Base-by-base conservation (phyloP, 1,140 invertebrate genomes). In the Drosophila burlai region DNA sequence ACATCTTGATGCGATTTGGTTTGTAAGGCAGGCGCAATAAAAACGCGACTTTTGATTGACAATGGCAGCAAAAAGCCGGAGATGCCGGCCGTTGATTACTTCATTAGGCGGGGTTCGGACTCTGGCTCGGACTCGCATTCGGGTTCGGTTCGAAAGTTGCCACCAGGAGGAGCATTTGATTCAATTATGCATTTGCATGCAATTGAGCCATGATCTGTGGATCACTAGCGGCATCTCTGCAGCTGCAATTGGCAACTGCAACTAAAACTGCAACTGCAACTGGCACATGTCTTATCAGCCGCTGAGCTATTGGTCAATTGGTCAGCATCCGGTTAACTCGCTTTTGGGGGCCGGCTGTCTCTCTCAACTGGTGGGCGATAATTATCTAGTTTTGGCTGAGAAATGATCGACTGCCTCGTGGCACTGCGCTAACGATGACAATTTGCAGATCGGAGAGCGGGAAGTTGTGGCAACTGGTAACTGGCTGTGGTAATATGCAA, bases 1-100 rank as follows among this genome's bases (percentile, higher is more conserved):
- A 90, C 82, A 90, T 90, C 85, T 90, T 90, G 85, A 90, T 90
- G 85, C 81, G 76, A 90, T 90, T 90, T 90, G 74, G 78, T 89
- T 90, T 85, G 85, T 85, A 89, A 84, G 77, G 60, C 85, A 74
- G 77, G 55, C 73, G 76, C 84, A 89, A 87, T 87, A 87, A 87
- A 87, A 87, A 87, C 85, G 81, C 87, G 78, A 57, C 73, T 78
- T 89, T 84, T 87, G 84, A 87, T 87, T 87, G 84, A 87, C 84
- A 87, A 87, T 89, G 68, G 58, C 83, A 69, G 73, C 69, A 78
- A 79, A 78, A 72, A 78, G 84, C 64, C 52, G 67, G 65, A 87
- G 83, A 89, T 87, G 84, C 84, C 76, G 75, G 76, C 64, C 77
- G 84, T 75, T 87, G 84, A 87, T 89, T 87, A 81, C 84, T 87